Evolutionary conservation across 2,888 invertebrate species (phyloP), one percentile per base, ranked within the genome.

Genomic region (Ctena decussata): DNA sequence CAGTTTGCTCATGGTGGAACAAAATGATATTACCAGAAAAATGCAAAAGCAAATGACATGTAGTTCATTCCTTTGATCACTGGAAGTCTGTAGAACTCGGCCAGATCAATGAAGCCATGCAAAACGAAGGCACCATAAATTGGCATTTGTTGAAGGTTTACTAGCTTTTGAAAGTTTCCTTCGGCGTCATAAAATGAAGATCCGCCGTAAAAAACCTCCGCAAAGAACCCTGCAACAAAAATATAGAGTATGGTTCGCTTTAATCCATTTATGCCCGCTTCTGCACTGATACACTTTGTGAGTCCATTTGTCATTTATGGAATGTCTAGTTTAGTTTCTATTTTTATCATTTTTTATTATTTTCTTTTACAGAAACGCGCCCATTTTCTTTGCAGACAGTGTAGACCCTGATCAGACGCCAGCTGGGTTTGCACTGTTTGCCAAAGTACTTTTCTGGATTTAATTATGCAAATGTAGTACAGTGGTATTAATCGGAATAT

Each of bases 81-180:
- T 5, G 89, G 85, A 24, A 84, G 41, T 35, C 77, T 71, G 27
- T 77, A 74, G 77, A 79, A 87, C n/a, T 82, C 77, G 53, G 87
- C 60, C 32, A 89, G 83, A 65, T 89, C 89, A 1, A 72, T 72
- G 44, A 87, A 44, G 21, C 82, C 73, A 57, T 89, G 89, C 15
- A 89, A 77, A 65, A 89, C 79, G 77, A 89, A 89, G n/a, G 86
- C 80, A 41, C 89, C 87, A 44, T 89, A 89, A 32, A 89, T 89
- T 69, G 87, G 84, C 84, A 89, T 84, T 74, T 89, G 89, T 35
- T 89, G 89, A 24, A 80, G 77, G 70, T 87, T 80, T 27, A 86
- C 79, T 35, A 87, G 80, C 44, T 87, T 87, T 15, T 70, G 77
- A 57, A 89, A 87, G 76, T 86, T 82, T 21, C 89, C 89, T 2